These are phyloP conservation scores for Coleophora flavipennella DNA, from an alignment of 2,888 invertebrate species.

Conservation along the genomic window DNA sequence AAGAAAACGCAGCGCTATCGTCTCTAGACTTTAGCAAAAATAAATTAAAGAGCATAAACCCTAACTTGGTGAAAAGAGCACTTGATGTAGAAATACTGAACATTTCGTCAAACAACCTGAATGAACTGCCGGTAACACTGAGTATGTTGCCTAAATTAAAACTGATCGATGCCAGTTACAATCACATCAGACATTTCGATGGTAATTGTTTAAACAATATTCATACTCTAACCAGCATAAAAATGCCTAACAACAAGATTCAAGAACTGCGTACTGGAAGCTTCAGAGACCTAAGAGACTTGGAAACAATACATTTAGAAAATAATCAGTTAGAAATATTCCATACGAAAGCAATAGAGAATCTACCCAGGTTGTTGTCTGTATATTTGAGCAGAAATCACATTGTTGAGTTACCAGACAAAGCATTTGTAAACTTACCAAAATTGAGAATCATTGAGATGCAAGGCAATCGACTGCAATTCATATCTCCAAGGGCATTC, in stretches of 20 bases:
- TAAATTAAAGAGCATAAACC: slow-evolving; percentile 78
- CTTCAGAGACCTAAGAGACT: slow-evolving; percentile 78
- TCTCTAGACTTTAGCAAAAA: slow-evolving; percentile 83
- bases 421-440: slow-evolving; percentile 83
- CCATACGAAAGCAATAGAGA: slow-evolving; percentile 80
- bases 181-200: slow-evolving; percentile 79
- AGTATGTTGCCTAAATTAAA: slow-evolving; percentile 78
- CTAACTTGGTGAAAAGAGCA: slow-evolving; percentile 74
- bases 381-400: slow-evolving; percentile 81
- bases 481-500: slow-evolving; percentile 82
- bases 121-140: slow-evolving; percentile 80
- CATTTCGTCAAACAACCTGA: slow-evolving; percentile 83
- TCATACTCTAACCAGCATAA: slow-evolving; percentile 78
- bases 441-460: slow-evolving; percentile 82
- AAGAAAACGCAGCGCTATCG: slow-evolving; percentile 76
- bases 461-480: slow-evolving; percentile 84
- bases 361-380: slow-evolving; percentile 78
- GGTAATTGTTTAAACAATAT: slow-evolving; percentile 80
- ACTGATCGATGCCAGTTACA: slow-evolving; percentile 83
- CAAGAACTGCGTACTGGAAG: slow-evolving; percentile 79
- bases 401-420: slow-evolving; percentile 81
- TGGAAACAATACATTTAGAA: slow-evolving; percentile 84
- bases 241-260: slow-evolving; percentile 82
- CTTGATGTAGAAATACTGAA: slow-evolving; percentile 81
- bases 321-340: slow-evolving; percentile 84